Conservation (phyloP, 2,113 vertebrate species). For the Thunnus thynnus region DNA sequence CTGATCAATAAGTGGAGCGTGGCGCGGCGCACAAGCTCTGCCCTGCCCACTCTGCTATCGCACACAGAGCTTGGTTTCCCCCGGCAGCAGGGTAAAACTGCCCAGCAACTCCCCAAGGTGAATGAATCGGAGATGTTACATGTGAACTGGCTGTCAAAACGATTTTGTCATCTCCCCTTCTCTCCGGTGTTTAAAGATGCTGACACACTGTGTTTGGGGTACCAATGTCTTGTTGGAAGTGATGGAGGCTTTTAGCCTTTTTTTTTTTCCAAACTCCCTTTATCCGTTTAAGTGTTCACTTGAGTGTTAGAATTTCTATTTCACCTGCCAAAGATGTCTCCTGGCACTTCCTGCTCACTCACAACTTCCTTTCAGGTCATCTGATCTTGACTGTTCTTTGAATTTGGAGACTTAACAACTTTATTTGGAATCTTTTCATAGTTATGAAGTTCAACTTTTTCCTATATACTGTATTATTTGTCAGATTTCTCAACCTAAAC, state of each 20-base stretch:
- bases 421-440: conserved; percentile 25
- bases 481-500: background rate
- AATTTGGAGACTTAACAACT: conserved; percentile 36
- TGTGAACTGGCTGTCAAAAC: conserved; percentile 89
- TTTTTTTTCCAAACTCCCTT: conserved; percentile 54
- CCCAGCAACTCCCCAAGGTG: conserved; percentile 82
- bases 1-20: conserved; percentile 88
- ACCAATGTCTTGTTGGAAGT: conserved; percentile 82
- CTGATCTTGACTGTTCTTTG: conserved; percentile 38
- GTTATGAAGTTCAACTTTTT: background rate
- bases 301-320: conserved; percentile 75
- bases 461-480: background rate
- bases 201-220: conserved; percentile 79
- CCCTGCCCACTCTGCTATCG: conserved; percentile 73
- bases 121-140: conserved; percentile 88
- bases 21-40: conserved; percentile 69
- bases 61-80: conserved; percentile 81
- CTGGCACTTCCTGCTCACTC: conserved; percentile 54
- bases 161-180: conserved; percentile 87
- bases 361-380: conserved; percentile 61
- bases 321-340: conserved; percentile 73
- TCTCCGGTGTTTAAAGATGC: conserved; percentile 86
- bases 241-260: conserved; percentile 84
- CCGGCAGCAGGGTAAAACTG: conserved; percentile 83
- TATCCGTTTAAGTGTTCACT: conserved; percentile 78